Conservation (phyloP, 2,113 vertebrate genomes). For the Tachysurus vachellii region DNA sequence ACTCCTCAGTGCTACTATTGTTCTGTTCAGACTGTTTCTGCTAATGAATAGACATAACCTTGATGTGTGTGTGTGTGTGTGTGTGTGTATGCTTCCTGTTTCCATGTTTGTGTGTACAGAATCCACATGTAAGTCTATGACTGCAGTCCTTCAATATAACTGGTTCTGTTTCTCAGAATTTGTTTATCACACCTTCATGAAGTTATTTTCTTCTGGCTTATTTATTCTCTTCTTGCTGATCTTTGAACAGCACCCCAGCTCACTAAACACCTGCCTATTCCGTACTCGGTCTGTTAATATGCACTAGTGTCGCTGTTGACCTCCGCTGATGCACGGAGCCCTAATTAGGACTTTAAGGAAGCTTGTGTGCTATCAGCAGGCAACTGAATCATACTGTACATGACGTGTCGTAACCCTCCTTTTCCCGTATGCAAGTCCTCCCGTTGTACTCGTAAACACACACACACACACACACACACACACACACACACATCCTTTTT, state of each 20-base stretch:
- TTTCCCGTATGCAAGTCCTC: slow-evolving; percentile 21
- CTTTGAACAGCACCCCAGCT: neutral
- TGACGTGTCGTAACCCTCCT: slow-evolving; percentile 38
- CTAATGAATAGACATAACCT: neutral
- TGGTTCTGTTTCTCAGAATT: neutral
- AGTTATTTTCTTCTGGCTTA: neutral
- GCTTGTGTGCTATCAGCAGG: slow-evolving; percentile 45
- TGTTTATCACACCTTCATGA: neutral
- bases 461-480: slow-evolving; percentile 36
- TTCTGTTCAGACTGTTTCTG: neutral
- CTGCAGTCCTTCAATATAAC: neutral
- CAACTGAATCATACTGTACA: slow-evolving; percentile 42
- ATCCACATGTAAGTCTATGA: neutral
- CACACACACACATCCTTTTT: slow-evolving; percentile 19
- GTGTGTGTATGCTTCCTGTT: neutral
- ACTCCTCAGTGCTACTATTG: neutral
- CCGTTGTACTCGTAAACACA: neutral
- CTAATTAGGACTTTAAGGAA: slow-evolving; percentile 27
- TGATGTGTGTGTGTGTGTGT: neutral
- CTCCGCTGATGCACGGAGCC: neutral
- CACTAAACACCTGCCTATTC: neutral
- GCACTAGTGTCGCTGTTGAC: neutral
- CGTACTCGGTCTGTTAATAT: neutral
- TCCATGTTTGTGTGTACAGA: neutral
- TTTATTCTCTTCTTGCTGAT: neutral